Conservation (phyloP, 2,797 vertebrate species). For the Tokudaia muenninki region DNA sequence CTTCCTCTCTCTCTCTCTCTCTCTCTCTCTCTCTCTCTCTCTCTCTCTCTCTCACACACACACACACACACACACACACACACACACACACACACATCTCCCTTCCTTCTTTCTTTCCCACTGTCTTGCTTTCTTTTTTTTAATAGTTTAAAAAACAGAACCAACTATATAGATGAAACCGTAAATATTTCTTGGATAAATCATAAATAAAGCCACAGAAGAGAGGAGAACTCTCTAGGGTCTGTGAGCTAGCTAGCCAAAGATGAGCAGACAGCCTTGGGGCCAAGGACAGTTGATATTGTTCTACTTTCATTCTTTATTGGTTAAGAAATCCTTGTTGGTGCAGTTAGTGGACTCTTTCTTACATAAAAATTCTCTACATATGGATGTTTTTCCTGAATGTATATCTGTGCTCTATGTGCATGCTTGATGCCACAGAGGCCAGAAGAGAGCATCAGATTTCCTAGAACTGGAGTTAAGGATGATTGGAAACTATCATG, state of each 20-base stretch:
- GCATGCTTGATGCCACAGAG: neutral
- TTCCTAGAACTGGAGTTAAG: neutral
- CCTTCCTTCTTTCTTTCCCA: neutral
- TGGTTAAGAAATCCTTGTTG: neutral
- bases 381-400: neutral
- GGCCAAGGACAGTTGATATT: neutral
- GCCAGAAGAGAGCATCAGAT: neutral
- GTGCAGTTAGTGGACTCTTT: neutral
- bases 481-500: neutral
- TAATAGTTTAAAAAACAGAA: neutral
- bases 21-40: neutral
- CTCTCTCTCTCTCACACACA: neutral
- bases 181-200: constrained; percentile 30
- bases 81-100: too few species aligned
- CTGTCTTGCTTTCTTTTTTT: neutral
- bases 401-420: too few species aligned
- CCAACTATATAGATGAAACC: neutral
- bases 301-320: constrained; percentile 22
- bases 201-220: constrained; percentile 36
- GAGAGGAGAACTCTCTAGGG: neutral
- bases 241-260: neutral
- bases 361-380: neutral
- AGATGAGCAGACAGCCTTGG: neutral
- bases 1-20: too few species aligned
- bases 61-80: too few species aligned